Conservation (phyloP, 2,888 invertebrate genomes). For the Coelogynopora nodosa region DNA sequence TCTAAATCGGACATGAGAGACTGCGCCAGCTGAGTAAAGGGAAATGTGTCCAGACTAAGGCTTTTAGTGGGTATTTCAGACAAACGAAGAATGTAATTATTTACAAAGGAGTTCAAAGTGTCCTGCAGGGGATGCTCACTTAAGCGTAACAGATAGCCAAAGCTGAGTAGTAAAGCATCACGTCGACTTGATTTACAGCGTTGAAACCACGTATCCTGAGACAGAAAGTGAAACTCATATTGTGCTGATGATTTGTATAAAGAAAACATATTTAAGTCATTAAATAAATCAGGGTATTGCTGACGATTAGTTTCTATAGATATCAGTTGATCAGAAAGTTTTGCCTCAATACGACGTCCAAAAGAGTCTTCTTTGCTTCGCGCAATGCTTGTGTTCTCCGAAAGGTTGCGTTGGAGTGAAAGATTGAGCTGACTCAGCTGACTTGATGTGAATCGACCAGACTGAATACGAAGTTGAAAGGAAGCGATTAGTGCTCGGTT, state of each 20-base stretch:
- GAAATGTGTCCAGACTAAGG: neutral
- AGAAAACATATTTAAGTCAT: neutral
- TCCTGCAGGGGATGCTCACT: neutral
- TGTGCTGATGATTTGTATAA: neutral
- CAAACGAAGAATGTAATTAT: neutral
- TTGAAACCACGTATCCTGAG: neutral
- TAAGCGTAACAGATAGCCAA: neutral
- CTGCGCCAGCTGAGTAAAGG: neutral
- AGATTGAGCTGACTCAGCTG: neutral
- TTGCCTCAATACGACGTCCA: neutral
- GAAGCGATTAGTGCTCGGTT: neutral
- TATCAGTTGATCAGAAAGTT: neutral
- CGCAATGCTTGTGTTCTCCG: neutral
- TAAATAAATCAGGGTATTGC: neutral
- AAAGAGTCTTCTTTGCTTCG: neutral
- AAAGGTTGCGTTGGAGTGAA: neutral
- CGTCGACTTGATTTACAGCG: neutral
- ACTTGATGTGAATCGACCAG: neutral
- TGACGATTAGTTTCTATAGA: neutral
- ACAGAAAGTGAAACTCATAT: neutral
- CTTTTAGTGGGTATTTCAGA: neutral
- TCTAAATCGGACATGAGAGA: neutral
- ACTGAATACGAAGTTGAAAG: neutral
- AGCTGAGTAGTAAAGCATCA: neutral
- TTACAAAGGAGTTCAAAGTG: neutral